Evolutionary conservation across 2,888 invertebrate species (phyloP).

Genomic region (Lepetodrilus schrolli): DNA sequence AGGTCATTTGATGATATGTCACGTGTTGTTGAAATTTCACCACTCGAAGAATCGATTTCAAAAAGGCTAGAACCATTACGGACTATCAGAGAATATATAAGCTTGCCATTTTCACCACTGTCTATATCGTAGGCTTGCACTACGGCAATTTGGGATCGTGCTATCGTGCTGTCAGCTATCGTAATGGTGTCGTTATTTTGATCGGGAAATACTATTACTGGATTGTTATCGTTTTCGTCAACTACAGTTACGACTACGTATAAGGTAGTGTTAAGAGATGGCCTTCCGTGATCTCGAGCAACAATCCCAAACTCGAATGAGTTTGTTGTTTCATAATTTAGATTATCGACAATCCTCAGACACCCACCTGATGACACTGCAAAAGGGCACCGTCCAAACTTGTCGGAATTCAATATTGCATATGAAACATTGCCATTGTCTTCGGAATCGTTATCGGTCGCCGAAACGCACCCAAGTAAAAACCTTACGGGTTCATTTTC

Average conservation of each 20-base stretch:
- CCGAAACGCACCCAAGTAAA: conserved; percentile 35
- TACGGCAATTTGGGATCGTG: conserved; percentile 39
- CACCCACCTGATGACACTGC: conserved; percentile 34
- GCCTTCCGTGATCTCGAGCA: conserved; percentile 39
- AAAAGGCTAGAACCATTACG: conserved; percentile 36
- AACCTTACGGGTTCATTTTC: conserved; percentile 28
- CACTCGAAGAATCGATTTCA: conserved; percentile 41
- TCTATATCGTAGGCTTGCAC: conserved; percentile 45
- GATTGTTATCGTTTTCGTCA: conserved; percentile 44
- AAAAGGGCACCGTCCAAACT: conserved; percentile 33
- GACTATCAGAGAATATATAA: conserved; percentile 36
- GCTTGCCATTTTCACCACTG: conserved; percentile 40
- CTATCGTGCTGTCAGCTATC: conserved; percentile 37
- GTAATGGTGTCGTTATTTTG: conserved; percentile 39
- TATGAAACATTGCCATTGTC: conserved; percentile 40
- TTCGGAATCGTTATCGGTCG: conserved; percentile 36
- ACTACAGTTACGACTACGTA: conserved; percentile 35
- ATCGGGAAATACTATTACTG: conserved; percentile 42
- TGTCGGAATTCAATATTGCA: conserved; percentile 26
- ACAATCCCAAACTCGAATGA: conserved; percentile 38
- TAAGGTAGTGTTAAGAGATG: conserved; percentile 36
- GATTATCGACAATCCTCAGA: conserved; percentile 24
- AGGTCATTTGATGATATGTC: conserved; percentile 34
- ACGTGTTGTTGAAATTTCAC: conserved; percentile 36
- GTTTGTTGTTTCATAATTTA: conserved; percentile 38